These are phyloP conservation scores for Periophthalmus modestus DNA, from an alignment of 2,113 vertebrate genomes.

Conservation along the genomic window DNA sequence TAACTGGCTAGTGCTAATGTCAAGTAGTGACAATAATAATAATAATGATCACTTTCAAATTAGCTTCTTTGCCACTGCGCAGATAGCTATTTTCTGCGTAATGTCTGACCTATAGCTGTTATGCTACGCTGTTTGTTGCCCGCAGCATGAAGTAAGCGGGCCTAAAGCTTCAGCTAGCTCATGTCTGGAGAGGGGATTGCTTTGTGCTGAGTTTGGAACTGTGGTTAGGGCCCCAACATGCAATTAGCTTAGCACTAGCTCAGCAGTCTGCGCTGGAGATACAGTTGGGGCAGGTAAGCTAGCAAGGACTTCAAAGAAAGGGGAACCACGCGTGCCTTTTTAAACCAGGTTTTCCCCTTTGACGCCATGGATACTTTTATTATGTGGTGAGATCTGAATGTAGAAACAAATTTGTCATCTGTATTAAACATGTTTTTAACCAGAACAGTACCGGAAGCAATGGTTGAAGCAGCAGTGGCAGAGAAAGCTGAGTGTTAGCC, in stretches of 20 bases:
- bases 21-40: background rate
- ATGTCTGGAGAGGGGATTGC: constrained; percentile 60
- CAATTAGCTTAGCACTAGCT: constrained; percentile 71
- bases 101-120: constrained; percentile 57
- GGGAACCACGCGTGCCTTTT: constrained; percentile 8
- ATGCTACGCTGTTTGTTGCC: constrained; percentile 23
- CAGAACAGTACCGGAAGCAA: background rate
- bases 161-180: constrained; percentile 61
- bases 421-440: background rate
- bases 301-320: constrained; percentile 7
- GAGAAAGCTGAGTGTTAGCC: too few species aligned
- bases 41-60: constrained; percentile 9
- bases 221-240: constrained; percentile 65
- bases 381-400: background rate
- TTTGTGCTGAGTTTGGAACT: constrained; percentile 65
- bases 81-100: constrained; percentile 56
- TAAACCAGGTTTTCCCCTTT: background rate
- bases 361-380: background rate
- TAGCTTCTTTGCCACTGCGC: constrained; percentile 1
- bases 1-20: background rate
- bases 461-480: too few species aligned
- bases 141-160: constrained; percentile 34
- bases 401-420: background rate
- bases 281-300: constrained; percentile 40
- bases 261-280: constrained; percentile 64